Percentiles rank a stretch among this genome's conserved stretches.
Conservation (phyloP, 2,888 invertebrate genomes). For the Cyaniris semiargus region DNA sequence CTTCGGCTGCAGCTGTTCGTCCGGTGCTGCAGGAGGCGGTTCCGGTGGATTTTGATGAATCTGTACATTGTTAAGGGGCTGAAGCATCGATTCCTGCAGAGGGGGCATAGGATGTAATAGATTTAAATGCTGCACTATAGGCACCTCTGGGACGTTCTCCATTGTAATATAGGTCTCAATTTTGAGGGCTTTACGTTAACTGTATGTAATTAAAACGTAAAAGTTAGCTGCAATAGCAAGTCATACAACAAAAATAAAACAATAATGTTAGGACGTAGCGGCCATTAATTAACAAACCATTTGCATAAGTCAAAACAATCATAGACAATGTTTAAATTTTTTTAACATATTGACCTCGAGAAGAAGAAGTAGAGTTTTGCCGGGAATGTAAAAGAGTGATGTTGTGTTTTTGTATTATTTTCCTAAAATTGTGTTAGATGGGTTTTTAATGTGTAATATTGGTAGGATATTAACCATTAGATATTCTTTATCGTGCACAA, state of each 20-base stretch:
- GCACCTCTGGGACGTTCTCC: constrained; percentile 37
- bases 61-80: constrained; percentile 37
- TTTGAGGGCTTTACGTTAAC: constrained; percentile 25
- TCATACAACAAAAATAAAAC: constrained; percentile 17
- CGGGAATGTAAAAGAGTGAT: too few species aligned
- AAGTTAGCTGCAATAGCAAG: constrained; percentile 9
- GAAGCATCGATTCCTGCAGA: constrained; percentile 34
- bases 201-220: background rate
- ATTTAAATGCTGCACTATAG: constrained; percentile 36
- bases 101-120: constrained; percentile 35
- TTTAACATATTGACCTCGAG: too few species aligned
- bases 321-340: too few species aligned
- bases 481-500: too few species aligned
- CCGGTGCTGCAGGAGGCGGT: constrained; percentile 36
- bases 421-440: too few species aligned
- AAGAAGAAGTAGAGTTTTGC: too few species aligned
- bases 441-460: too few species aligned
- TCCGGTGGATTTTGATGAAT: constrained; percentile 39
- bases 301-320: background rate
- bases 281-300: constrained; percentile 40
- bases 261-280: constrained; percentile 25
- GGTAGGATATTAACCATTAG: too few species aligned
- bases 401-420: too few species aligned
- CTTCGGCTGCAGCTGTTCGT: constrained; percentile 47
- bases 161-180: constrained; percentile 35